phyloP scores from a whole-genome alignment of 2,888 invertebrate genomes.

The Geophilus truncorum region DNA sequence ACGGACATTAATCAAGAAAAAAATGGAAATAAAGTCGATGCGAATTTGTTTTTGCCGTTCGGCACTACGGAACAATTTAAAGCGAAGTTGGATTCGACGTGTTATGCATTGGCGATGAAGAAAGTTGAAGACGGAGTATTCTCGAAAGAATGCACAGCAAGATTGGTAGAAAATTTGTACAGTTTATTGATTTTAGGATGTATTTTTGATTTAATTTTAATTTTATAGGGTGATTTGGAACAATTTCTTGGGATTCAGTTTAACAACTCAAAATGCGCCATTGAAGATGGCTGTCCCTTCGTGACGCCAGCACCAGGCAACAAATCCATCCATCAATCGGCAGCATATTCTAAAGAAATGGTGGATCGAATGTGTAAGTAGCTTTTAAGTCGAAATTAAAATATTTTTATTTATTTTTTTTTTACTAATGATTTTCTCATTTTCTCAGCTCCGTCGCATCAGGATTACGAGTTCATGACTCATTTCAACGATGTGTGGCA shows the following conservation, averaged over 20 bases:
- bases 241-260: slow-evolving; percentile 62
- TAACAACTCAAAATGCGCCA: slow-evolving; percentile 54
- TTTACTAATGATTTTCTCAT: not conserved
- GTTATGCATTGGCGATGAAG: not conserved
- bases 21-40: not conserved
- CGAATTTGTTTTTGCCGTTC: not conserved
- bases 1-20: not conserved
- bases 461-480: slow-evolving; percentile 35
- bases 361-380: not conserved
- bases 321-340: slow-evolving; percentile 57
- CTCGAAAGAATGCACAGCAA: not conserved
- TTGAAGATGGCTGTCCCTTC: slow-evolving; percentile 54
- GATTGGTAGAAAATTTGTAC: not conserved
- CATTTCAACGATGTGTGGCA: slow-evolving; percentile 55
- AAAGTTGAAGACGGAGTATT: not conserved
- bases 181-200: not conserved
- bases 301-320: slow-evolving; percentile 50
- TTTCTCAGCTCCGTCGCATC: slow-evolving; percentile 37
- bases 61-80: not conserved
- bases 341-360: slow-evolving; percentile 46
- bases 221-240: slow-evolving; percentile 53
- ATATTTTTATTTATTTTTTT: not conserved
- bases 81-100: not conserved
- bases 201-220: not conserved
- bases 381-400: not conserved